phyloP scores from a whole-genome alignment of 35 echinoderm and acorn worm species.

The Lytechinus pictus region DNA sequence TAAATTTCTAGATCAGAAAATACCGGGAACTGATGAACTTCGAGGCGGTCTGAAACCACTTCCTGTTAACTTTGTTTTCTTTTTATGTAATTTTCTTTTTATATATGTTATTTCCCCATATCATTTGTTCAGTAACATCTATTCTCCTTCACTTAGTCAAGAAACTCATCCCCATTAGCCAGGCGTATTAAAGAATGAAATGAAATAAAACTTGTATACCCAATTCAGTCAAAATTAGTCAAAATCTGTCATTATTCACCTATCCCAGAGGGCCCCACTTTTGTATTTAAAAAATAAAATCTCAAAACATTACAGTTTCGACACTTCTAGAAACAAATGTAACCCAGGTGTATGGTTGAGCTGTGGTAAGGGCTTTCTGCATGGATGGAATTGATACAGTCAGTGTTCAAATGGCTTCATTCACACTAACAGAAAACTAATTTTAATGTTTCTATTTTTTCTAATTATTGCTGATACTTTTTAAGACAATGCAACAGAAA shows the following conservation, averaged over 20 bases:
- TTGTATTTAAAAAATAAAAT: not conserved
- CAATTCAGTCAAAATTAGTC: not conserved
- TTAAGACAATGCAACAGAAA: too few relatives aligned
- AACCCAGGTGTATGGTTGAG: conserved; percentile 7
- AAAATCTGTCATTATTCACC: not conserved
- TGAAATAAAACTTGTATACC: not conserved
- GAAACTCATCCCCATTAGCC: not conserved
- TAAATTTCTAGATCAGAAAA: too few relatives aligned
- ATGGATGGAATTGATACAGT: conserved; percentile 35
- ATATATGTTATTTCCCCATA: not conserved
- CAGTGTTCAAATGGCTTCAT: not conserved
- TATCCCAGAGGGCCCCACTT: not conserved
- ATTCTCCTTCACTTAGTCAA: not conserved
- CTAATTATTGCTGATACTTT: too few relatives aligned
- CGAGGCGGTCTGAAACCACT: too few relatives aligned
- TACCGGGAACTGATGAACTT: too few relatives aligned
- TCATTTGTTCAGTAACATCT: not conserved
- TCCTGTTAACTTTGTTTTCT: not conserved
- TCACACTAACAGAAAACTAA: too few relatives aligned
- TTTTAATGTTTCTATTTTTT: too few relatives aligned
- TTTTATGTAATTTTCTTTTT: not conserved
- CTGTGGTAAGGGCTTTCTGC: not conserved
- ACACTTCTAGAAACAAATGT: conserved; percentile 29
- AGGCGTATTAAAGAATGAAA: not conserved
- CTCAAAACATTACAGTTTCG: not conserved